A percentile compares a stretch with the other conserved stretches of the same genome.
phyloP scores from a whole-genome alignment of 2,888 invertebrate species.

The Calliphora vomitoria region DNA sequence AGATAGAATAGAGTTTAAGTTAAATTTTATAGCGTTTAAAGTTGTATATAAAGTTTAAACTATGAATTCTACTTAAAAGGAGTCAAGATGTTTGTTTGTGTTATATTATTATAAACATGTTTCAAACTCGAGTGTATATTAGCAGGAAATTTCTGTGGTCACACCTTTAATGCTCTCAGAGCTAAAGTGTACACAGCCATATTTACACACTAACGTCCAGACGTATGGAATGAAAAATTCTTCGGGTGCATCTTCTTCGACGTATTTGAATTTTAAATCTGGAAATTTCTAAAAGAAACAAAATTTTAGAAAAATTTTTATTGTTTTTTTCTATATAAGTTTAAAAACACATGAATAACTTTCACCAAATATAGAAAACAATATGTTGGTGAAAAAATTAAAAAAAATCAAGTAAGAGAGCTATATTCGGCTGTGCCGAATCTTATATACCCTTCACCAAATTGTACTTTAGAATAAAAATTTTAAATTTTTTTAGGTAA shows the following conservation, averaged over 20 bases:
- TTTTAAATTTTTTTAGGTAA: no score
- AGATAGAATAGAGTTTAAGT: background rate
- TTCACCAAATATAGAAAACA: no score
- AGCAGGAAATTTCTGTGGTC: constrained; percentile 83
- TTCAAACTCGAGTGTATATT: constrained; percentile 78
- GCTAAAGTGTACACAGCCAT: constrained; percentile 85
- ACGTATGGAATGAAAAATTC: constrained; percentile 99
- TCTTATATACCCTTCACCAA: no score
- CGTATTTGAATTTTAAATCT: constrained; percentile 99
- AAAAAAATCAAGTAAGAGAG: no score
- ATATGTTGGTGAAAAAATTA: no score
- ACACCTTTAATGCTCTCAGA: constrained; percentile 84
- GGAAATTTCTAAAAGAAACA: constrained; percentile 94
- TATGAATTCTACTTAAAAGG: constrained; percentile 28
- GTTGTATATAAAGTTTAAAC: constrained; percentile 1
- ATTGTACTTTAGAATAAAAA: no score
- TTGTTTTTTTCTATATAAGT: no score
- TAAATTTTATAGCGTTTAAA: constrained; percentile 4
- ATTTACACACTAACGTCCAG: constrained; percentile 94
- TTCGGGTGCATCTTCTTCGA: constrained; percentile 99
- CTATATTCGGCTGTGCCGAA: no score
- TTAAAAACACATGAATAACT: no score
- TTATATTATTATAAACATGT: constrained; percentile 59
- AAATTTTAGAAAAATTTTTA: background rate
- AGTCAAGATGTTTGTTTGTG: constrained; percentile 12